Evolutionary conservation across 1,140 invertebrate genomes (phyloP).

Genomic region (Tribolium castaneum): DNA sequence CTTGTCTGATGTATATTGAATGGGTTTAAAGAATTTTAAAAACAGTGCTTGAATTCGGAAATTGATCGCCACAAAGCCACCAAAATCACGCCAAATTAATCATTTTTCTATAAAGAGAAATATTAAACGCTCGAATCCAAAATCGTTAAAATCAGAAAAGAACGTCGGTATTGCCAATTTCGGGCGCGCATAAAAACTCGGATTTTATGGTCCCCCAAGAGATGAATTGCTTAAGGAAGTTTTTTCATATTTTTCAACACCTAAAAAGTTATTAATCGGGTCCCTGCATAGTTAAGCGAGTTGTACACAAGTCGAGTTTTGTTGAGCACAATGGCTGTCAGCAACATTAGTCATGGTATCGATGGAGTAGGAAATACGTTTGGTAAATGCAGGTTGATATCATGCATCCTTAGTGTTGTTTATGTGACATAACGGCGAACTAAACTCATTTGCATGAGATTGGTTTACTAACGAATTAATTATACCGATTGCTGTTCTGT

Average conservation of each 20-base stretch:
- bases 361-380: constrained; percentile 12
- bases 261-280: constrained; percentile 9
- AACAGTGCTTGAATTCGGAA: constrained; percentile 1
- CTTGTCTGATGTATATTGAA: constrained; percentile 17
- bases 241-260: constrained; percentile 20
- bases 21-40: constrained; percentile 7
- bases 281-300: constrained; percentile 8
- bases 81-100: not conserved
- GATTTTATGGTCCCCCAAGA: not conserved
- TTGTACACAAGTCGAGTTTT: not conserved
- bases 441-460: constrained; percentile 41
- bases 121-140: not conserved
- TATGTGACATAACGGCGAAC: constrained; percentile 30
- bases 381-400: not conserved
- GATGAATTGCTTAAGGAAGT: not conserved
- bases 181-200: not conserved
- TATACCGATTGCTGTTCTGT: constrained; percentile 28
- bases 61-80: not conserved
- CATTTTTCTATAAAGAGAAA: too few relatives aligned
- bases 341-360: constrained; percentile 13
- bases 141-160: not conserved
- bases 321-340: constrained; percentile 16
- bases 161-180: not conserved
- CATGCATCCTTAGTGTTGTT: constrained; percentile 27
- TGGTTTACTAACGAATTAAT: constrained; percentile 39